A percentile compares a stretch with the other conserved stretches of the same genome.
Conservation (phyloP, 2,113 vertebrate genomes). For the Aegypius monachus region DNA sequence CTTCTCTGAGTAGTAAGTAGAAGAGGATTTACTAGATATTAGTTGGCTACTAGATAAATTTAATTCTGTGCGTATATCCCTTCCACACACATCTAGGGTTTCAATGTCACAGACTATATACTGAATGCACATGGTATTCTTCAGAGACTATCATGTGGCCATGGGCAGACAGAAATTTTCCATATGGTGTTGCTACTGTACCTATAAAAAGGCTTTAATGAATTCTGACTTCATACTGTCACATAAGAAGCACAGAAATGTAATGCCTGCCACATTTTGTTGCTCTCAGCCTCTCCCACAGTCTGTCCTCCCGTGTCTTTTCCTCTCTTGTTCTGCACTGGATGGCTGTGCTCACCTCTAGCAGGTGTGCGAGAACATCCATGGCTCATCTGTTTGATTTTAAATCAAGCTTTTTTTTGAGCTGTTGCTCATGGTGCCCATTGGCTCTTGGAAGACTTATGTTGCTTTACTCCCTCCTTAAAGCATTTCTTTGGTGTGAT, state of each 20-base stretch:
- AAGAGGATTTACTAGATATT: not conserved
- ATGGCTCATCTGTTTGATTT: not conserved
- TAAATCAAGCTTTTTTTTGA: not conserved
- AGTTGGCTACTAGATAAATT: not conserved
- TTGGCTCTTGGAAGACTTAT: not conserved
- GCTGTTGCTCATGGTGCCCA: not conserved
- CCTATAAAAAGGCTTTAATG: conserved; percentile 54
- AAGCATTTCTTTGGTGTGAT: not conserved
- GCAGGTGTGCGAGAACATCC: not conserved
- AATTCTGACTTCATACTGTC: conserved; percentile 29
- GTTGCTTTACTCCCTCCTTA: not conserved
- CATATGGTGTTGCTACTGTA: conserved; percentile 36
- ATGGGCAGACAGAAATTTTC: conserved; percentile 12
- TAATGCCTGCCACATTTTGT: conserved; percentile 32
- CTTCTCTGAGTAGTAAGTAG: not conserved
- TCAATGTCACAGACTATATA: not conserved
- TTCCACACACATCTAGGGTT: not conserved
- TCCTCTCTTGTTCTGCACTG: not conserved
- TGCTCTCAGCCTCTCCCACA: not conserved
- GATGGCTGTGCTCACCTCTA: conserved; percentile 4
- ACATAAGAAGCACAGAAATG: not conserved
- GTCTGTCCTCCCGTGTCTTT: not conserved
- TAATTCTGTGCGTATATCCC: not conserved
- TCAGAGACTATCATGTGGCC: not conserved
- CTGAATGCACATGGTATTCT: not conserved